These are phyloP conservation scores for Gallinago media DNA, from an alignment of 2,113 vertebrate genomes.

Conservation along the genomic window DNA sequence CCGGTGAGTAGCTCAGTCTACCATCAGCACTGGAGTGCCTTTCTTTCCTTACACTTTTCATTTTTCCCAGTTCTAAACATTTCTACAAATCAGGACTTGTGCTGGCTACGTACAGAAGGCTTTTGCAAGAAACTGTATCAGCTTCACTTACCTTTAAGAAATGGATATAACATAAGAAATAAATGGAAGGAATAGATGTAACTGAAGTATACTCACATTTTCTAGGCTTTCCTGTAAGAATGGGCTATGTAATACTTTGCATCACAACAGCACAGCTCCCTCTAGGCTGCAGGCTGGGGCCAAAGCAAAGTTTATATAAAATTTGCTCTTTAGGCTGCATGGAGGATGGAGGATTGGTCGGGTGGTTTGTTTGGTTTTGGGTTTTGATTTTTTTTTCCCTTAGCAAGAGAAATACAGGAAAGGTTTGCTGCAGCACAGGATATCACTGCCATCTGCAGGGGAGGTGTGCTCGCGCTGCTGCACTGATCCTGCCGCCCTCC, in stretches of 20 bases:
- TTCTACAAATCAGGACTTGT: neutral
- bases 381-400: neutral
- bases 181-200: neutral
- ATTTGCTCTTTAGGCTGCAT: neutral
- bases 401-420: neutral
- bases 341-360: too few species aligned
- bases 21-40: neutral
- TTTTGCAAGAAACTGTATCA: neutral
- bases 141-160: neutral
- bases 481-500: neutral
- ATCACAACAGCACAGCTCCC: neutral
- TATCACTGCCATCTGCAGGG: slow-evolving; percentile 71
- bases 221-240: neutral
- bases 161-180: neutral
- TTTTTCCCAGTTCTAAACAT: neutral
- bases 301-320: neutral
- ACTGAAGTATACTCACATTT: neutral
- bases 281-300: neutral
- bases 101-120: neutral
- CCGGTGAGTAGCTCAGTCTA: neutral
- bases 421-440: neutral
- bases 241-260: neutral
- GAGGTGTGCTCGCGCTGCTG: too few species aligned
- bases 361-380: too few species aligned
- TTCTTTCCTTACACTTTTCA: neutral